Conservation (phyloP, 2,888 invertebrate species). For the Agonopterix heracliana region DNA sequence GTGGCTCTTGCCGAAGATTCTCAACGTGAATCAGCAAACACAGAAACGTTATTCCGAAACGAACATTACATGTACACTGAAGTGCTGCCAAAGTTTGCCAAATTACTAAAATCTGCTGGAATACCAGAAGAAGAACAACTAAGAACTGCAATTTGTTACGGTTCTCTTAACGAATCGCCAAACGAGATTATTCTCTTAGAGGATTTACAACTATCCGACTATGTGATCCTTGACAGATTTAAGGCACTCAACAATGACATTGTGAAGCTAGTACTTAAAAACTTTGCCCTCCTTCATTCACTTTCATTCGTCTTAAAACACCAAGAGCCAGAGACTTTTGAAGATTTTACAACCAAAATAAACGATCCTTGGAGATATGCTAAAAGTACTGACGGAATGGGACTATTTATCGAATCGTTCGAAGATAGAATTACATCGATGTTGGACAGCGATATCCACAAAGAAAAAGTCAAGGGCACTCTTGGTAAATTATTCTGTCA, state of each 20-base stretch:
- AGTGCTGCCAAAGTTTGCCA: constrained; percentile 20
- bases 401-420: too few relatives aligned
- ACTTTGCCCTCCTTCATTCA: constrained; percentile 38
- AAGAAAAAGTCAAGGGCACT: too few relatives aligned
- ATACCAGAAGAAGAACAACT: constrained; percentile 29
- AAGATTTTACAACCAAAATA: constrained; percentile 11
- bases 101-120: constrained; percentile 30
- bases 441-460: too few relatives aligned
- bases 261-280: constrained; percentile 31
- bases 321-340: constrained; percentile 29
- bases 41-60: neutral
- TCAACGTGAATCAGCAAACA: neutral
- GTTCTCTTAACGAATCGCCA: constrained; percentile 22
- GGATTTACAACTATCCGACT: constrained; percentile 32
- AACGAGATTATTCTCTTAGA: constrained; percentile 41
- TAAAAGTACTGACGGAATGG: too few relatives aligned
- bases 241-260: constrained; percentile 26
- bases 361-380: too few relatives aligned
- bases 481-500: too few relatives aligned
- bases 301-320: constrained; percentile 36
- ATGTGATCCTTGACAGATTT: constrained; percentile 33
- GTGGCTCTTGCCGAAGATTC: neutral
- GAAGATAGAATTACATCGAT: too few relatives aligned
- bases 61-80: constrained; percentile 26
- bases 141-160: constrained; percentile 34